A percentile compares a stretch with the other conserved stretches of the same genome.
These are phyloP conservation scores for Chiloscyllium plagiosum DNA, from an alignment of 2,113 vertebrate species.

Conservation along the genomic window DNA sequence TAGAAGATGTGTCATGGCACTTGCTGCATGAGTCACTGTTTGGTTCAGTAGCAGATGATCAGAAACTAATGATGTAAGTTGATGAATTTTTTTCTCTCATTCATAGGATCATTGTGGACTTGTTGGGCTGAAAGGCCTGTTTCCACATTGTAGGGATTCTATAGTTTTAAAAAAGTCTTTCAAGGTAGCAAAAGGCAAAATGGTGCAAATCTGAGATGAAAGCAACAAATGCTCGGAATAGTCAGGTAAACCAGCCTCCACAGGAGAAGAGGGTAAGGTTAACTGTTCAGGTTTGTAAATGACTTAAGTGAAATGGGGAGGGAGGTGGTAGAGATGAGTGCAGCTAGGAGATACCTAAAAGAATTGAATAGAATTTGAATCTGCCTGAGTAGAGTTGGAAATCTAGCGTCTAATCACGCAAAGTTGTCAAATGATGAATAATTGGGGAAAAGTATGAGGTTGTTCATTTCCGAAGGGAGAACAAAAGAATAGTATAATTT, in stretches of 20 bases:
- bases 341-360: background rate
- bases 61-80: slow-evolving; percentile 92
- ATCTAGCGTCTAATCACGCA: background rate
- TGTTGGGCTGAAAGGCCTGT: no score
- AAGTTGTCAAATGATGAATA: no score
- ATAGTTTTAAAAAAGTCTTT: no score
- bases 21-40: slow-evolving; percentile 89
- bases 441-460: no score
- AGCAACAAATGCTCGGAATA: background rate
- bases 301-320: background rate
- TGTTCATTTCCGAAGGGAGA: no score
- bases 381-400: background rate
- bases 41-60: slow-evolving; percentile 93
- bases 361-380: background rate
- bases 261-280: background rate
- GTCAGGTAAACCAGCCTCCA: background rate
- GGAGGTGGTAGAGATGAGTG: background rate
- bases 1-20: slow-evolving; percentile 96
- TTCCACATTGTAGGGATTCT: no score
- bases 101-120: no score
- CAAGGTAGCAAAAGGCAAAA: background rate
- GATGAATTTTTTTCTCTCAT: background rate
- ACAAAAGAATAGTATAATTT: no score
- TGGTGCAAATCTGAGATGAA: background rate
- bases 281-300: background rate